Conservation (phyloP, 2,113 vertebrate species). For the Peromyscus leucopus region DNA sequence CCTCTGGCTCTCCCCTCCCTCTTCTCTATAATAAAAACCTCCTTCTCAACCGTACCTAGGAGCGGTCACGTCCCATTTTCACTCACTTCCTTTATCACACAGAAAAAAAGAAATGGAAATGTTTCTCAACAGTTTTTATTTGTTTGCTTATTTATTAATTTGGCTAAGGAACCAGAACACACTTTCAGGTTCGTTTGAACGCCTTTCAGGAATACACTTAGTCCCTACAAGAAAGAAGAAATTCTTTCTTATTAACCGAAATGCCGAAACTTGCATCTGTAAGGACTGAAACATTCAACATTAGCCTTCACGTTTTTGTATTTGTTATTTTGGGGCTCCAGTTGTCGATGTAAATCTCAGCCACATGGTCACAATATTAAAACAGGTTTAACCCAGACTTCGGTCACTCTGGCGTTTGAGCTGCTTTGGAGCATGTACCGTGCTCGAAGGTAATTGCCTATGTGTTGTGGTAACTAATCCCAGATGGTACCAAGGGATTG, state of each 20-base stretch:
- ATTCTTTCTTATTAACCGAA: background rate
- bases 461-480: slow-evolving; percentile 30
- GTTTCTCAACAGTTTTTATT: slow-evolving; percentile 55
- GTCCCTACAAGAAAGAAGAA: slow-evolving; percentile 7
- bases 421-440: background rate
- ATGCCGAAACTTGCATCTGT: background rate
- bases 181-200: background rate
- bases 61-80: background rate
- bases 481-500: slow-evolving; percentile 10
- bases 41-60: background rate
- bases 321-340: background rate
- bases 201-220: slow-evolving; percentile 30
- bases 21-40: background rate
- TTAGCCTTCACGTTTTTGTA: background rate
- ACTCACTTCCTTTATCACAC: background rate
- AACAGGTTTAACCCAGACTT: background rate
- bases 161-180: slow-evolving; percentile 10
- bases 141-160: background rate
- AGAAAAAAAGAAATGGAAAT: background rate
- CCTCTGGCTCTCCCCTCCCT: background rate
- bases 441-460: background rate
- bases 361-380: slow-evolving; percentile 41
- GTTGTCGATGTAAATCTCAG: slow-evolving; percentile 41
- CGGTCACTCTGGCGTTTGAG: slow-evolving; percentile 16
- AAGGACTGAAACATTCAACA: background rate